Evolutionary conservation across 1,140 invertebrate genomes (phyloP).

Genomic region (Camponotus vicinus): DNA sequence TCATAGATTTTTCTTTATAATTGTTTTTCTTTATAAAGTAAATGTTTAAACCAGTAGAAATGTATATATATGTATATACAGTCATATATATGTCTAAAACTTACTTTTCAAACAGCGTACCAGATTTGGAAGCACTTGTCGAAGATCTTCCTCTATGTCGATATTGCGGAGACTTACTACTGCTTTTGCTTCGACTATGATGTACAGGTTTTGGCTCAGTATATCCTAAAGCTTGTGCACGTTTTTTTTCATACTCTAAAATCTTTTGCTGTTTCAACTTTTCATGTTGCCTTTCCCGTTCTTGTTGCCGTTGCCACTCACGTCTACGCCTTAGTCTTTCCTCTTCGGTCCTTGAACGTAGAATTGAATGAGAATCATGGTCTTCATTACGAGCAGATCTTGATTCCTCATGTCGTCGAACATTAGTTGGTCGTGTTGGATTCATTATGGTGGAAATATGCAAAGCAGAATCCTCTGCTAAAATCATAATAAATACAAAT

Average conservation of each 20-base stretch:
- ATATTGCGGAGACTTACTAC: conserved; percentile 52
- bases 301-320: conserved; percentile 67
- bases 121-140: conserved; percentile 37
- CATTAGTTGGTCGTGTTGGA: background rate
- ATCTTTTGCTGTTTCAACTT: conserved; percentile 67
- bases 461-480: background rate
- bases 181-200: conserved; percentile 52
- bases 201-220: background rate
- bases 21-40: background rate
- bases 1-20: background rate
- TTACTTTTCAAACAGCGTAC: conserved; percentile 73
- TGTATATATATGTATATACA: background rate
- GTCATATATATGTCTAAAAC: background rate
- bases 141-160: conserved; percentile 30
- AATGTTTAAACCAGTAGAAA: background rate
- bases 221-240: conserved; percentile 39
- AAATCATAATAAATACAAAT: background rate
- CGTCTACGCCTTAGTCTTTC: conserved; percentile 61
- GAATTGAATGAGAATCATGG: background rate
- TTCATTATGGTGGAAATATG: conserved; percentile 39
- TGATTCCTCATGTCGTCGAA: conserved; percentile 19
- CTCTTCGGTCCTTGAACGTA: conserved; percentile 59
- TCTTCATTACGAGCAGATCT: conserved; percentile 49
- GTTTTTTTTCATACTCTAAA: conserved; percentile 60
- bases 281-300: conserved; percentile 61